These are phyloP conservation scores for Metridium senile DNA, from an alignment of 92 coral and sea anemone genomes.

Conservation along the genomic window DNA sequence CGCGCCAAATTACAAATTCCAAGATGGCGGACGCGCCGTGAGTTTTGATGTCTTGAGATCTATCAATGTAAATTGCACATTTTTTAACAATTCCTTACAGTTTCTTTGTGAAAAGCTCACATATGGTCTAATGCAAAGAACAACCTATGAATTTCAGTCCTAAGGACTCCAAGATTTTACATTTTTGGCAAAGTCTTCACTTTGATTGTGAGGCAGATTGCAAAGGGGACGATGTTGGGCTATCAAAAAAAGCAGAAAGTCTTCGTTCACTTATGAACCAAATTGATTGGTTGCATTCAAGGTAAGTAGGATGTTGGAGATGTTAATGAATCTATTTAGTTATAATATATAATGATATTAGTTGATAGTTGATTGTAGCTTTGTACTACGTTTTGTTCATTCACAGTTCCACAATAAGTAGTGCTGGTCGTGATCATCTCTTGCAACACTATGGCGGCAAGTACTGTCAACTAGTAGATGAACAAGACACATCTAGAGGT, in stretches of 20 bases:
- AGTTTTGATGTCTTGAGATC: background rate
- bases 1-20: constrained; percentile 32
- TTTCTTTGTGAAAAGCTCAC: background rate
- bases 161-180: constrained; percentile 56
- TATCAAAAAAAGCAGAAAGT: constrained; percentile 62
- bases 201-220: constrained; percentile 29
- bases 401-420: constrained; percentile 49
- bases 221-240: constrained; percentile 39
- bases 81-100: too few species aligned
- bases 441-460: constrained; percentile 45
- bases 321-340: background rate
- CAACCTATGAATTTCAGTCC: constrained; percentile 59
- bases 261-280: constrained; percentile 74
- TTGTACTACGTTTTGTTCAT: constrained; percentile 7
- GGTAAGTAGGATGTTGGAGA: constrained; percentile 38
- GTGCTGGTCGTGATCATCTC: constrained; percentile 42
- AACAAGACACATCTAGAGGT: constrained; percentile 76
- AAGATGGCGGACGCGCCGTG: constrained; percentile 25
- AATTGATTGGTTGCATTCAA: constrained; percentile 42
- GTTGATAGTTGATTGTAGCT: background rate
- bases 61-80: background rate
- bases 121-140: background rate
- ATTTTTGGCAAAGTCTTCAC: constrained; percentile 79
- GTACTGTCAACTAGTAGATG: constrained; percentile 67
- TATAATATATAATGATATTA: background rate